phyloP scores from a whole-genome alignment of 2,797 vertebrate species.

The Neoniphon sammara region DNA sequence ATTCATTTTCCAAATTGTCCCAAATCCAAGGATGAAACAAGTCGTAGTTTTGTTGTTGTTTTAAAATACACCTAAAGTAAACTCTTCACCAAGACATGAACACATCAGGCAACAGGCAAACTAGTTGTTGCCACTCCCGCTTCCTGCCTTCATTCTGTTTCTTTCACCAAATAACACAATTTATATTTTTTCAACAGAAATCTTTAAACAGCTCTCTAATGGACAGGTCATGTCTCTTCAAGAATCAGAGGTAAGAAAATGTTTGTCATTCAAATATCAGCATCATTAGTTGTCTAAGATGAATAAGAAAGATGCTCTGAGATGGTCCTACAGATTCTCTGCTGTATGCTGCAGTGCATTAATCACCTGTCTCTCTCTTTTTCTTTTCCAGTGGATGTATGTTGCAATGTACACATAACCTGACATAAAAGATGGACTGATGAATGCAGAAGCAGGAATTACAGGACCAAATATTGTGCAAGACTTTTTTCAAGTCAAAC shows the following conservation, averaged over 20 bases:
- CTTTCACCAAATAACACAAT: background rate
- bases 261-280: too few species aligned
- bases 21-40: too few species aligned
- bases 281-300: too few species aligned
- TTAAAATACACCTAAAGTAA: too few species aligned
- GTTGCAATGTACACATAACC: conserved; percentile 79
- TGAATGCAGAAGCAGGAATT: background rate
- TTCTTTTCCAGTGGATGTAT: conserved; percentile 80
- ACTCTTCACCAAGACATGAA: too few species aligned
- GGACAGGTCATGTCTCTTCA: conserved; percentile 54
- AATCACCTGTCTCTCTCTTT: conserved; percentile 4
- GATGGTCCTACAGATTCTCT: background rate
- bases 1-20: too few species aligned
- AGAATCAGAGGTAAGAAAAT: conserved; percentile 65
- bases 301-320: background rate
- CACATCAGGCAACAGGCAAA: background rate
- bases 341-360: background rate
- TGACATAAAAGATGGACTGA: conserved; percentile 1
- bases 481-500: background rate
- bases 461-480: background rate
- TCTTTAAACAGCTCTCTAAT: conserved; percentile 69
- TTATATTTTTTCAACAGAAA: conserved; percentile 71
- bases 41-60: too few species aligned
- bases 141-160: background rate
- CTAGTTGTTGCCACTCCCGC: background rate